These are phyloP conservation scores for Threskiornis aethiopicus DNA, from an alignment of 2,797 vertebrate species.

Conservation along the genomic window DNA sequence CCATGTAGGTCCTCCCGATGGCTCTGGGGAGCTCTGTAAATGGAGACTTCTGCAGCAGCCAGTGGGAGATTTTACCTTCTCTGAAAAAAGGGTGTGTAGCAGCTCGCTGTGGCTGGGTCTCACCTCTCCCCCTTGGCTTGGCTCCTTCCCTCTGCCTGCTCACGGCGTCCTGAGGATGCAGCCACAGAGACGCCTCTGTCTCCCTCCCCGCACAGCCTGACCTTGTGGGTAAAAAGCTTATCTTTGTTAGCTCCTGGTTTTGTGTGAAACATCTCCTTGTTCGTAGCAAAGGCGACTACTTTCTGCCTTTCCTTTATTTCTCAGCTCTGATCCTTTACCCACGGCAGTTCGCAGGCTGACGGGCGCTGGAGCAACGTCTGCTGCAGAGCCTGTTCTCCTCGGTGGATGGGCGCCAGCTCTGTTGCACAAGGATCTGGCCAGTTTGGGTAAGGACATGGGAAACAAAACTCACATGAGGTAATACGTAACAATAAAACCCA, in stretches of 20 bases:
- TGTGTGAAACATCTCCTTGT: neutral
- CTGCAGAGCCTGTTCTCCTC: fast-evolving
- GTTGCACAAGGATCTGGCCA: neutral
- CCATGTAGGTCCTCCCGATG: fast-evolving
- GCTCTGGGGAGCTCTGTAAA: neutral
- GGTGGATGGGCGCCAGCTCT: fast-evolving
- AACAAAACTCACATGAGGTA: neutral
- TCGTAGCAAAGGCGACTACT: neutral
- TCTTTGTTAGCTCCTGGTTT: neutral
- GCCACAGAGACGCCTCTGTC: neutral
- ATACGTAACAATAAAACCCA: neutral
- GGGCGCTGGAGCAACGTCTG: fast-evolving
- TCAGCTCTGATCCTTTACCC: neutral
- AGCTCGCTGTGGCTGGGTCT: neutral
- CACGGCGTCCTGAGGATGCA: fast-evolving
- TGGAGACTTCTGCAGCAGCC: neutral
- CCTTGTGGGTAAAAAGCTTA: fast-evolving
- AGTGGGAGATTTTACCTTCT: neutral
- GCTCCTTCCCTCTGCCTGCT: neutral
- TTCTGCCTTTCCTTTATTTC: neutral
- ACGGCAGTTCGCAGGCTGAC: fast-evolving
- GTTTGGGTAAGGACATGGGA: neutral
- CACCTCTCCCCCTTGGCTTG: neutral
- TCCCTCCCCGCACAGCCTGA: neutral
- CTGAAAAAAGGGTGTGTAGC: fast-evolving